A percentile compares a stretch with the other conserved stretches of the same genome.
Evolutionary conservation across 2,797 vertebrate genomes (phyloP).

Genomic region (Propithecus perrieri): DNA sequence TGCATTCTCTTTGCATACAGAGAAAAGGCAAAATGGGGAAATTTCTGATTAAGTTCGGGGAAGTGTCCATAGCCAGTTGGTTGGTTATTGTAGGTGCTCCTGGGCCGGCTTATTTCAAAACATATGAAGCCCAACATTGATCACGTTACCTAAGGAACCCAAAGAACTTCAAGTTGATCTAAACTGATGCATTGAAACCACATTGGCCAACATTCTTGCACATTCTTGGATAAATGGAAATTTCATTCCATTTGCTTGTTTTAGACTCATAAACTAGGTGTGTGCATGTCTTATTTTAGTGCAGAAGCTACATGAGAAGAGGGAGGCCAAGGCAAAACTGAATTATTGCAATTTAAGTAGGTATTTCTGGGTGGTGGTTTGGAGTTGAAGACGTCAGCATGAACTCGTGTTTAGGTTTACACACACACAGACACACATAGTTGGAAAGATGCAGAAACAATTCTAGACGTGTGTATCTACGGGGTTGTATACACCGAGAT

Average conservation of each 20-base stretch:
- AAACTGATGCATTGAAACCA: accelerated
- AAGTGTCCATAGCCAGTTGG: accelerated
- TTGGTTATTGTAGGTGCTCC: accelerated
- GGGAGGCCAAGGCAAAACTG: background rate
- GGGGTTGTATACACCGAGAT: accelerated
- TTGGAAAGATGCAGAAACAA: accelerated
- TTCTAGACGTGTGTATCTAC: accelerated
- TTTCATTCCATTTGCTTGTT: background rate
- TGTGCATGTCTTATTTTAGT: background rate
- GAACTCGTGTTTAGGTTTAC: too few species aligned
- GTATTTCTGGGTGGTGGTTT: background rate
- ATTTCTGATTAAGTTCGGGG: too few species aligned
- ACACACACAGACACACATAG: too few species aligned
- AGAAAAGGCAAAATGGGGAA: background rate
- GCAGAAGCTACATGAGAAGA: background rate
- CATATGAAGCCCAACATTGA: accelerated
- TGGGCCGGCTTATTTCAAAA: accelerated
- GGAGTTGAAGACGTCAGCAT: too few species aligned
- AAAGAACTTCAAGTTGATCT: too few species aligned
- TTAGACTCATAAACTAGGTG: too few species aligned
- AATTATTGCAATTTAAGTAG: background rate
- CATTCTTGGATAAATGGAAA: background rate
- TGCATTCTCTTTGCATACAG: background rate
- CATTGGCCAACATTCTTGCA: background rate
- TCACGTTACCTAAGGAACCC: background rate